Percentiles rank a stretch among this genome's conserved stretches.
Evolutionary conservation across 2,113 vertebrate genomes (phyloP).

Genomic region (Microcebus jonahi): DNA sequence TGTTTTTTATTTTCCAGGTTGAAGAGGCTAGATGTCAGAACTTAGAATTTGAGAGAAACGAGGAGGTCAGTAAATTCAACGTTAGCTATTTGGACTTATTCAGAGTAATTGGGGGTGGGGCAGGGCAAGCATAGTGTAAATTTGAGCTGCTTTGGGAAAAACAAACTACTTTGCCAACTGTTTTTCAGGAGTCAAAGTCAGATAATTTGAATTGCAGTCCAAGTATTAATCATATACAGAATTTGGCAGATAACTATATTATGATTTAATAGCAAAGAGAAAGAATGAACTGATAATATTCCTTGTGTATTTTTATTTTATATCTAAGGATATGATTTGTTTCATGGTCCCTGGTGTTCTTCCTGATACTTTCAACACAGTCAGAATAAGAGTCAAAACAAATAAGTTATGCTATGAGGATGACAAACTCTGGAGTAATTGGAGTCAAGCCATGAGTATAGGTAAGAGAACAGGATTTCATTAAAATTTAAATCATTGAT

Average conservation of each 20-base stretch:
- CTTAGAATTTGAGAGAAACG: conserved; percentile 52
- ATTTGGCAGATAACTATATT: conserved; percentile 40
- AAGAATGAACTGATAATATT: conserved; percentile 30
- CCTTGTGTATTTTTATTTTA: conserved; percentile 61
- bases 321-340: conserved; percentile 68
- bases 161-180: not conserved
- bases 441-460: conserved; percentile 67
- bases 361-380: conserved; percentile 57
- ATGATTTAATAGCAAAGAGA: conserved; percentile 28
- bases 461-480: conserved; percentile 66
- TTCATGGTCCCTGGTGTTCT: conserved; percentile 40
- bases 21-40: conserved; percentile 63
- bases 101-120: not conserved
- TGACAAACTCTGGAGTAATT: conserved; percentile 74
- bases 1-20: conserved; percentile 68
- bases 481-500: conserved; percentile 13
- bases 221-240: conserved; percentile 40
- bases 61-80: conserved; percentile 70
- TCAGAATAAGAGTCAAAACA: conserved; percentile 76
- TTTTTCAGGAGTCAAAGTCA: conserved; percentile 28
- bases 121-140: not conserved
- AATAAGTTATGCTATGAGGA: conserved; percentile 73
- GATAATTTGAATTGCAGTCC: conserved; percentile 13
- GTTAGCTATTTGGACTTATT: conserved; percentile 49
- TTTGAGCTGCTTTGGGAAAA: conserved; percentile 54